Percentiles rank a stretch among this genome's conserved stretches.
Evolutionary conservation across 2,113 vertebrate genomes (phyloP).

Genomic region (sheep (Ovis aries)): DNA sequence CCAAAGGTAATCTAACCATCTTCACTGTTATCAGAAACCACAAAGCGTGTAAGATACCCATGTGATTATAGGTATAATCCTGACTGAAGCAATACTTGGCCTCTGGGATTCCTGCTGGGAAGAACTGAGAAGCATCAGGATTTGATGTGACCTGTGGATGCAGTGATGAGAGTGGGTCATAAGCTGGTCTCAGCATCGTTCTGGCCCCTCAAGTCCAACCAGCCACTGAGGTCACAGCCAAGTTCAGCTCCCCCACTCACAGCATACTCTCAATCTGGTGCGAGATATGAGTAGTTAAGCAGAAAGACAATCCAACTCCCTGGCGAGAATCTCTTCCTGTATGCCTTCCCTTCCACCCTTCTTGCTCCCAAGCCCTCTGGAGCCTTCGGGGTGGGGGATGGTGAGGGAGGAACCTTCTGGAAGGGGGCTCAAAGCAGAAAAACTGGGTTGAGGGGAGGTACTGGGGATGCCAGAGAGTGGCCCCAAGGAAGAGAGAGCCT

Average conservation of each 20-base stretch:
- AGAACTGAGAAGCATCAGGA: background rate
- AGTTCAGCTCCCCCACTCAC: no score
- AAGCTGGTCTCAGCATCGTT: background rate
- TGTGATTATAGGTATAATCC: background rate
- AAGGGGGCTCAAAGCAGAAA: background rate
- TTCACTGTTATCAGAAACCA: background rate
- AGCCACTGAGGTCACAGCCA: background rate
- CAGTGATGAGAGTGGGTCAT: background rate
- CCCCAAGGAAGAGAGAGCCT: background rate
- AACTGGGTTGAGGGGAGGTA: background rate
- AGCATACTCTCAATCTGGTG: background rate
- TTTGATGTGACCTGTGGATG: background rate
- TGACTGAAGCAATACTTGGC: background rate
- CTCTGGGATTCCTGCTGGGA: background rate
- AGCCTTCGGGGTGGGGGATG: background rate
- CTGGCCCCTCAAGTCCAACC: no score
- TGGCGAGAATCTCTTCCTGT: background rate
- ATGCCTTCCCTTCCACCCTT: background rate
- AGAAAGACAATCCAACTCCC: background rate
- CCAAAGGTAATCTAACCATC: background rate
- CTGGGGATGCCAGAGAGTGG: background rate
- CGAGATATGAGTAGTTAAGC: background rate
- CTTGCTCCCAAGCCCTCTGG: background rate
- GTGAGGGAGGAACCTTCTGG: background rate
- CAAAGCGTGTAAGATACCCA: background rate